Base-by-base conservation (phyloP, 2,113 vertebrate species). In the Drymodes brunneopygia region DNA sequence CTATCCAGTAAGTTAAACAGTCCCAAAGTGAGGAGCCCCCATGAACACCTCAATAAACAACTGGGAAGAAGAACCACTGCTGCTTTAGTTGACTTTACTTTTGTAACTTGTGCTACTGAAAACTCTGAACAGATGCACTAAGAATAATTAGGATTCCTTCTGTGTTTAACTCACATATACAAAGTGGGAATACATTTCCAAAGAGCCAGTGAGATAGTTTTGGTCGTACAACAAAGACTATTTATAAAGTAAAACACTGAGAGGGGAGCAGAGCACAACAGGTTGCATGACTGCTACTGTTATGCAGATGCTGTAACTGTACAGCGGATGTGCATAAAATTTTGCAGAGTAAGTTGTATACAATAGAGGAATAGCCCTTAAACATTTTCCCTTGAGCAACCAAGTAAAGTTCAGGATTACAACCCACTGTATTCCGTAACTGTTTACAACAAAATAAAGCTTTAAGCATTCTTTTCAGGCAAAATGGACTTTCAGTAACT, bases 391-490 rank as follows among this genome's bases (percentile, higher is more conserved):
- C 14, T 21, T 2, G 3, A 54, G 12, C 14, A 47, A 18, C 9
- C 18, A n/a, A 60, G 14, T 33, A 29, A 66, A 5, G 7, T 9
- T 78, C 18, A 66, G 36, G 50, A 38, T 16, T 15, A 38, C 38
- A 66, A 13, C 8, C 6, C 13, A 29, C 61, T 10, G 9, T 28
- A 17, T 10, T 21, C 42, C 5, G 3, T 0, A 18, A 23, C 15
- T 65, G 15, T 17, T 17, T 17, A 6, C 15, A 11, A 79, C 0
- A 3, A 54, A 36, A 45, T 17, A 51, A 12, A 74, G 24, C 28
- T 45, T 10, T 25, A 33, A 64, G 19, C 0, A 0, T 1, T 64
- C 45, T 12, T 36, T n/a, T 45, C 36, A 72, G 29, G 42, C 8
- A 69, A 65, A 74, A 40, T 1, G 2, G 19, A 16, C 21, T 72